Percentiles rank a stretch among this genome's conserved stretches.
These are phyloP conservation scores for Tenrec ecaudatus DNA, from an alignment of 2,113 vertebrate species.

Conservation along the genomic window DNA sequence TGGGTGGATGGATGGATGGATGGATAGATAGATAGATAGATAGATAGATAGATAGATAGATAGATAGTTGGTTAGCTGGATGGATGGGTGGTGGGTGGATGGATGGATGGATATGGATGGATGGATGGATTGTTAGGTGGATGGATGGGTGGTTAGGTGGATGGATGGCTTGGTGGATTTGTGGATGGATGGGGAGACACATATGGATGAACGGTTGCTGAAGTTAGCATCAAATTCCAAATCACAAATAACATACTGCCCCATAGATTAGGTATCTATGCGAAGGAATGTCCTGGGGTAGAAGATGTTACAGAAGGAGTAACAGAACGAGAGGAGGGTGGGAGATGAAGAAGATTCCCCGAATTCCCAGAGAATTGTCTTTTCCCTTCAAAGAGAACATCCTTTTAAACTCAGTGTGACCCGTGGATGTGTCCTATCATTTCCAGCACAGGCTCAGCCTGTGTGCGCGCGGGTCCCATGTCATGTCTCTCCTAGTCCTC, in stretches of 20 bases:
- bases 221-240: constrained; percentile 80
- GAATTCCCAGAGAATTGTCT: neutral
- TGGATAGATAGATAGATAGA: too few relatives aligned
- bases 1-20: neutral
- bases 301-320: neutral
- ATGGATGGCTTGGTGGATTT: neutral
- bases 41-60: too few relatives aligned
- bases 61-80: too few relatives aligned
- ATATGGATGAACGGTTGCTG: neutral
- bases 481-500: neutral
- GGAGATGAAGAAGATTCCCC: neutral
- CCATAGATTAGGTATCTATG: neutral
- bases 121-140: too few relatives aligned
- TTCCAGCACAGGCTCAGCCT: neutral
- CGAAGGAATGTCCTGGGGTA: neutral
- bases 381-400: neutral
- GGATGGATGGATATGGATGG: too few relatives aligned
- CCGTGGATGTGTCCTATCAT: neutral
- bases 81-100: too few relatives aligned
- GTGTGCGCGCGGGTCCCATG: neutral
- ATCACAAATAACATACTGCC: neutral
- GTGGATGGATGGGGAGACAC: too few relatives aligned
- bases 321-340: neutral
- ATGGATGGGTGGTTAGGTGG: too few relatives aligned
- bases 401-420: neutral